Percentiles rank a stretch among this genome's conserved stretches.
phyloP scores from a whole-genome alignment of 2,888 invertebrate genomes.

The Euzophera pinguis region DNA sequence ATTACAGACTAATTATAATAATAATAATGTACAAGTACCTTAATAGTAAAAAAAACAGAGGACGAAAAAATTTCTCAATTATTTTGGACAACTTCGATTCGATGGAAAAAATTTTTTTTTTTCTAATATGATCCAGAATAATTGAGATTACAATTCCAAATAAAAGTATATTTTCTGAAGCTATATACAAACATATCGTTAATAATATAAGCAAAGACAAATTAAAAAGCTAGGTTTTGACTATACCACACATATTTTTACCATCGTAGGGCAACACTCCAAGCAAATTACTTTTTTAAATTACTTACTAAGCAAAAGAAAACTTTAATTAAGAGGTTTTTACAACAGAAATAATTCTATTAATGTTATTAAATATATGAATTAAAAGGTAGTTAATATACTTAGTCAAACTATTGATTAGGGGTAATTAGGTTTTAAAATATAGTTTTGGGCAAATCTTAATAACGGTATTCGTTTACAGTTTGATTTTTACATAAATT shows the following conservation, averaged over 20 bases:
- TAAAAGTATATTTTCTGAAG: background rate
- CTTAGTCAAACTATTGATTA: no score
- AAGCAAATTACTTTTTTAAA: background rate
- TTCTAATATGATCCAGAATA: constrained; percentile 3
- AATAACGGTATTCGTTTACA: no score
- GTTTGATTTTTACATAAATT: no score
- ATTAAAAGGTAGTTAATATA: no score
- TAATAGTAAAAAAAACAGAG: constrained; percentile 27
- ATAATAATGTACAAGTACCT: constrained; percentile 35
- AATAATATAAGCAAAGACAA: background rate
- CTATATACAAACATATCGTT: background rate
- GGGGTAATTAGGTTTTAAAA: no score
- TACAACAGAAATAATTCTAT: no score
- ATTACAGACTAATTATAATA: constrained; percentile 26
- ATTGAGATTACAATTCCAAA: constrained; percentile 6
- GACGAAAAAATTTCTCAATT: constrained; percentile 31
- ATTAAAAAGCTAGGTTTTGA: background rate
- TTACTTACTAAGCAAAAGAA: no score
- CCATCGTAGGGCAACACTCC: background rate
- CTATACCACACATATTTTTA: background rate
- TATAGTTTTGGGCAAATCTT: no score
- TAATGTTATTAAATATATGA: no score
- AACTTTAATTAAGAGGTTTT: no score
- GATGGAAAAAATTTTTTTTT: constrained; percentile 4
- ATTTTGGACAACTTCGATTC: background rate